phyloP scores from a whole-genome alignment of 1,140 invertebrate species.

The Magallana ariakensis region DNA sequence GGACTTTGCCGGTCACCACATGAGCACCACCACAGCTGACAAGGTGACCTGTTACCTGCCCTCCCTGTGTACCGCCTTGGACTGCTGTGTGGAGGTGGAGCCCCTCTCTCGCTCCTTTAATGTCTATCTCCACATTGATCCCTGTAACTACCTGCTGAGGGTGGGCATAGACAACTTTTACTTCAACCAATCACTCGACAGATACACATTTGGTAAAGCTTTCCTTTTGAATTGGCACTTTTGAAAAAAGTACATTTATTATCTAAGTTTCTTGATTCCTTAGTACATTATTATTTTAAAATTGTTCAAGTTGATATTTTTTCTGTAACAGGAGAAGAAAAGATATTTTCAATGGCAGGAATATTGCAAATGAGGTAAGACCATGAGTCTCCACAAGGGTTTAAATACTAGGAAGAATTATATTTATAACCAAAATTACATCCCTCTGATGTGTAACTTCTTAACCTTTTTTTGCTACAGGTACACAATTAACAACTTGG shows the following conservation, averaged over 20 bases:
- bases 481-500: constrained; percentile 56
- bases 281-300: too few species aligned
- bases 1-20: not conserved
- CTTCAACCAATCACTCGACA: constrained; percentile 48
- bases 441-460: not conserved
- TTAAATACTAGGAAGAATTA: not conserved
- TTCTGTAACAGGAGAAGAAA: constrained; percentile 18
- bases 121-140: constrained; percentile 44
- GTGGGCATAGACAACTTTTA: constrained; percentile 55
- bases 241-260: not conserved
- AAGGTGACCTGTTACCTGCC: constrained; percentile 45
- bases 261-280: too few species aligned
- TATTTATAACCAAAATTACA: too few species aligned
- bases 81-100: constrained; percentile 52
- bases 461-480: constrained; percentile 8
- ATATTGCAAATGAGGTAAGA: constrained; percentile 3
- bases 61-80: constrained; percentile 42
- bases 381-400: not conserved
- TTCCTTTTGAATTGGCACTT: not conserved
- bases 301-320: not conserved
- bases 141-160: constrained; percentile 53
- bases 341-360: constrained; percentile 1
- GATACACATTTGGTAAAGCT: constrained; percentile 50
- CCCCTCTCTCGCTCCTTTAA: constrained; percentile 46
- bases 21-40: not conserved